Base-by-base conservation (phyloP, 2,888 invertebrate genomes). In the Podotricha telesiphe region DNA sequence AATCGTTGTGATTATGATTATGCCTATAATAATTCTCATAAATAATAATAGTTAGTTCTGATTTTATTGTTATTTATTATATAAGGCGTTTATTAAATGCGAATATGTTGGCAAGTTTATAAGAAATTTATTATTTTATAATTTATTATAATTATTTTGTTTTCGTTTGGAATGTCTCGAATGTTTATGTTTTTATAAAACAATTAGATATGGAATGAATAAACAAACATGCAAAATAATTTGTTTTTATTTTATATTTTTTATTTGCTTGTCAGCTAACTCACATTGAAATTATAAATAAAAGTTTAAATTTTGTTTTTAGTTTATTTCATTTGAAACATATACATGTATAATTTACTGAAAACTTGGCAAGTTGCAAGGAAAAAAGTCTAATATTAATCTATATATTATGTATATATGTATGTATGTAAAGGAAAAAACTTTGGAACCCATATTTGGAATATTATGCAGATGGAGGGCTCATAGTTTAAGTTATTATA, bases 61-160 rank as follows among this genome's bases (percentile, higher is more conserved):
- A 42, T 59, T 59, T 42, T 59, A 59, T 59, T 59, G 58, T 59
- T 59, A 59, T 59, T 59, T 59, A 59, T 59, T 59, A 42, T 59
- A n/a, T 45, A 59, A 45, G 58, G 2, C 58, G 42, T 59, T 20
- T 22, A 15, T 42, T 59, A 3, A 42, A 58, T 59, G 58, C 42
- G 58, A 58, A 58, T 42, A 58, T 22, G 40, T 59, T 59, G 58
- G 40, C 42, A 22, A 59, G 58, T 45, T 42, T 59, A n/a, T 42
- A 22, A 10, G 19, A 10, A 34, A 53, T n/a, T 28, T 34, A n/a
- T 53, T 17, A 28, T 28, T 37, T 53, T 28, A 28, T 28, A 28
- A 28, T 28, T 28, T 28, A 28, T 28, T 53, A 53, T 53, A 17
- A 34, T 53, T 10, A 53, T 17, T 53, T 34, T 34, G 17, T 53